Evolutionary conservation across 2,888 invertebrate species (phyloP).

Genomic region (Ariolimax columbianus): DNA sequence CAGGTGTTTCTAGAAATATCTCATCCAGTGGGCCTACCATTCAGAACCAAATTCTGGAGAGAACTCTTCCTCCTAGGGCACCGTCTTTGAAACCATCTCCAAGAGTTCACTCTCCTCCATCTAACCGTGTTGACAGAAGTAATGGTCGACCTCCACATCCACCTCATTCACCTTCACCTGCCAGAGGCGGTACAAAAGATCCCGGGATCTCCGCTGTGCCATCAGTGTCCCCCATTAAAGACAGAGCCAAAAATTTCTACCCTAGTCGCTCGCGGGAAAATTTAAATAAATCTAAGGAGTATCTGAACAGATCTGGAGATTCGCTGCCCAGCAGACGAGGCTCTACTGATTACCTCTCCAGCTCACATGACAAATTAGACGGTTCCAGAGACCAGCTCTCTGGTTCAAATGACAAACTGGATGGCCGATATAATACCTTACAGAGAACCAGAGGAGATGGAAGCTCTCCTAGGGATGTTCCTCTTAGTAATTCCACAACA

Average conservation of each 20-base stretch:
- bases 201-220: neutral
- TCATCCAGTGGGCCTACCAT: slow-evolving; percentile 40
- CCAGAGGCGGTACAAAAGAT: slow-evolving; percentile 31
- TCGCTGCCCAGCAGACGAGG: slow-evolving; percentile 24
- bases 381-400: slow-evolving; percentile 3
- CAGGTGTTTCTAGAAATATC: slow-evolving; percentile 59
- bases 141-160: slow-evolving; percentile 29
- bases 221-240: slow-evolving; percentile 51
- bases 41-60: slow-evolving; percentile 37
- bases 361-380: slow-evolving; percentile 20
- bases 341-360: slow-evolving; percentile 16
- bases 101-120: slow-evolving; percentile 31
- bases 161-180: slow-evolving; percentile 46
- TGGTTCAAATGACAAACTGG: slow-evolving; percentile 2
- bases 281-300: slow-evolving; percentile 35
- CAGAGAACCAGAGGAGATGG: slow-evolving; percentile 35
- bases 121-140: slow-evolving; percentile 32
- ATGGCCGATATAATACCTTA: slow-evolving; percentile 18
- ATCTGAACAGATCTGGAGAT: slow-evolving; percentile 50
- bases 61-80: slow-evolving; percentile 38
- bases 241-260: slow-evolving; percentile 53
- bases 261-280: slow-evolving; percentile 55
- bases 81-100: slow-evolving; percentile 43
- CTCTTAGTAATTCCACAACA: slow-evolving; percentile 39
- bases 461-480: slow-evolving; percentile 36